Percentiles rank a stretch among this genome's conserved stretches.
Conservation (phyloP, 2,888 invertebrate species). For the Drosophila prostipennis region DNA sequence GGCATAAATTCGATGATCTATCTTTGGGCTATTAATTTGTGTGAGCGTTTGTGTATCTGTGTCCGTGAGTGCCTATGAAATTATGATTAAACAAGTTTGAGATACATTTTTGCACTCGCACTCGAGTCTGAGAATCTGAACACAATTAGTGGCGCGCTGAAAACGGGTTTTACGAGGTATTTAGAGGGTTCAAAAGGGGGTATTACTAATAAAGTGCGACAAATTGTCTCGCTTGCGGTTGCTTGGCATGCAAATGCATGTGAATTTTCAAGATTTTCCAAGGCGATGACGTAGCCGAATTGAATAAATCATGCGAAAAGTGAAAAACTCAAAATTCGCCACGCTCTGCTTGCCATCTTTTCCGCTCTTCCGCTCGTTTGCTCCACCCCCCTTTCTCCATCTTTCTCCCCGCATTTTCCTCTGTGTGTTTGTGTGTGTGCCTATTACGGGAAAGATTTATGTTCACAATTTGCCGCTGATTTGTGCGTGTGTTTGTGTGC, state of each 20-base stretch:
- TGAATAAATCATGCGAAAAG: slow-evolving; percentile 57
- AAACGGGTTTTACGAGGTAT: slow-evolving; percentile 21
- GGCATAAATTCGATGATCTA: slow-evolving; percentile 26
- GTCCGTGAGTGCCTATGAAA: slow-evolving; percentile 42
- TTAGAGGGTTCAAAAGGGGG: slow-evolving; percentile 2
- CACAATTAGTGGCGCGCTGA: slow-evolving; percentile 15
- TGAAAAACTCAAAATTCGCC: slow-evolving; percentile 38
- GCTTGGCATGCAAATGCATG: slow-evolving; percentile 11
- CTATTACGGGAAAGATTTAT: slow-evolving; percentile 69
- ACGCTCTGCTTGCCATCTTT: slow-evolving; percentile 36
- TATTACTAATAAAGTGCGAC: slow-evolving; percentile 40
- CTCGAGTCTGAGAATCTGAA: not conserved
- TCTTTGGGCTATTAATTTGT: slow-evolving; percentile 32
- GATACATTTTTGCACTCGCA: slow-evolving; percentile 39
- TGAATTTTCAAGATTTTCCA: slow-evolving; percentile 35
- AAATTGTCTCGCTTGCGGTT: slow-evolving; percentile 37
- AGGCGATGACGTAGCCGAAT: slow-evolving; percentile 55
- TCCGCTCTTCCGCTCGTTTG: not conserved
- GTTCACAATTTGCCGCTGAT: slow-evolving; percentile 58
- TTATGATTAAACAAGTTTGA: slow-evolving; percentile 61
- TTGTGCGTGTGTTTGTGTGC: slow-evolving; percentile 36
- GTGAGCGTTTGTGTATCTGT: slow-evolving; percentile 27
- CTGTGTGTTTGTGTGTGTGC: slow-evolving; percentile 17
- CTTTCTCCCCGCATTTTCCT: not conserved
- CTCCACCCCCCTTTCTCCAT: not conserved